Conservation (phyloP, 2,797 vertebrate species). For the Remorina albescens region DNA sequence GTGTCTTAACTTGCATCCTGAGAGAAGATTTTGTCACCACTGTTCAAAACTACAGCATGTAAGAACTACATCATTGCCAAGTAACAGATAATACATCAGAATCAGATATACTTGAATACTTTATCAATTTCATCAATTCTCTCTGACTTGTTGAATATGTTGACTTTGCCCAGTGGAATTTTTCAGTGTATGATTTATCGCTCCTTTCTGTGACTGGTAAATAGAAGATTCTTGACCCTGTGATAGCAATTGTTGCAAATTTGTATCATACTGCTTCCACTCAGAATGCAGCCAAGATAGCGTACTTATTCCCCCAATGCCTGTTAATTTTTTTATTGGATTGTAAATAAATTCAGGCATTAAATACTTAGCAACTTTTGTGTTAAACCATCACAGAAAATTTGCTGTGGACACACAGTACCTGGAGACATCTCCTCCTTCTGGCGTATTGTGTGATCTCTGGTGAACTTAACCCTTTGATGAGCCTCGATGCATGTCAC, state of each 20-base stretch:
- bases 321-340: too few relatives aligned
- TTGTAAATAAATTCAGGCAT: too few relatives aligned
- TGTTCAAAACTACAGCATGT: not conserved
- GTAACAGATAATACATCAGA: not conserved
- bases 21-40: not conserved
- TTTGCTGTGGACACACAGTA: slow-evolving; percentile 50
- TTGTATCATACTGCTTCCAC: too few relatives aligned
- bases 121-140: too few relatives aligned
- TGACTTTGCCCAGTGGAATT: not conserved
- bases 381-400: not conserved
- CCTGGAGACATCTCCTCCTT: slow-evolving; percentile 98
- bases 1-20: not conserved
- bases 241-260: too few relatives aligned
- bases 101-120: too few relatives aligned
- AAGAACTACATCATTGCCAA: not conserved
- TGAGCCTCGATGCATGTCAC: slow-evolving; percentile 97
- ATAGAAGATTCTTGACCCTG: too few relatives aligned
- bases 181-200: not conserved
- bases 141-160: not conserved
- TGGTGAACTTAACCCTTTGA: slow-evolving; percentile 98
- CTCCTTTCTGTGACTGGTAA: not conserved
- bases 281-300: too few relatives aligned
- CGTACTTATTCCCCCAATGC: too few relatives aligned
- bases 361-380: not conserved
- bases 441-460: slow-evolving; percentile 96